These are phyloP conservation scores for Pachycephala philippinensis DNA, from an alignment of 2,113 vertebrate species.

Conservation along the genomic window DNA sequence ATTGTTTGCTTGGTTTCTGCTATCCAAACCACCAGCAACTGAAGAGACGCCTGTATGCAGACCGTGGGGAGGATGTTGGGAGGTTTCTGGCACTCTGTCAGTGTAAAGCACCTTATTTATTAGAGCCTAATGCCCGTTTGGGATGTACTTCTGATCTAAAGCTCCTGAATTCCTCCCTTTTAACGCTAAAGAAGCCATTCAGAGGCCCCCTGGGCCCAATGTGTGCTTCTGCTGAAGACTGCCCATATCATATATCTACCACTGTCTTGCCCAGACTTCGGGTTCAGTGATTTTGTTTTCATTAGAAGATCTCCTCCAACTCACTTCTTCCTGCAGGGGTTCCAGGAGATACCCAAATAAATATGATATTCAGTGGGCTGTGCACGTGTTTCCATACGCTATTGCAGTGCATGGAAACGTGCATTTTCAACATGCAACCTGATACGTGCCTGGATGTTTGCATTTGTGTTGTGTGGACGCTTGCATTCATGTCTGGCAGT, in stretches of 20 bases:
- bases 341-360: background rate
- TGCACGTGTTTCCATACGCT: background rate
- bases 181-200: background rate
- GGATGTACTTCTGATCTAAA: background rate
- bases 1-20: slow-evolving; percentile 24
- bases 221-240: background rate
- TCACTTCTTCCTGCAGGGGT: background rate
- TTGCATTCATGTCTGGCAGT: background rate
- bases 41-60: background rate
- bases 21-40: background rate
- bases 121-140: background rate
- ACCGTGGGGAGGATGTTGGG: background rate
- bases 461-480: background rate
- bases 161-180: slow-evolving; percentile 22
- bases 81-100: slow-evolving; percentile 30
- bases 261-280: background rate
- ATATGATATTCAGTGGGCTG: background rate
- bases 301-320: background rate
- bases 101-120: slow-evolving; percentile 31
- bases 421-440: background rate
- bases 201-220: background rate
- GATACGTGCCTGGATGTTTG: background rate
- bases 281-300: background rate
- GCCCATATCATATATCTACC: background rate
- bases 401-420: background rate